Conservation (phyloP, 2,888 invertebrate species). For the Thalpophila matura region DNA sequence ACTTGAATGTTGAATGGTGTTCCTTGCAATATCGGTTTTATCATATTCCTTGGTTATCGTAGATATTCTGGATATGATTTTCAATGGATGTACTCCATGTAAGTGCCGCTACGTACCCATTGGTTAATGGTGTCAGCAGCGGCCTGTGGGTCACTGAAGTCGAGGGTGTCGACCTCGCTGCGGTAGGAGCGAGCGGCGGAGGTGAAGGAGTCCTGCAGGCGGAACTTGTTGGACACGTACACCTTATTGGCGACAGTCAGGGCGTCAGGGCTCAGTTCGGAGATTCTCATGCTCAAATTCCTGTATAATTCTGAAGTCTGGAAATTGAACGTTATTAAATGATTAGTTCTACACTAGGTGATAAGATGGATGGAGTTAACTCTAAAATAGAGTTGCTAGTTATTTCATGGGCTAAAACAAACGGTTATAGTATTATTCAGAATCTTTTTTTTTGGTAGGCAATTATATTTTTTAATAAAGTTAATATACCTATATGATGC, state of each 20-base stretch:
- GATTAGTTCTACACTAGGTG: not conserved
- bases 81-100: not conserved
- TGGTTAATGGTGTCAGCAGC: conserved; percentile 67
- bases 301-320: conserved; percentile 67
- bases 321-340: conserved; percentile 20
- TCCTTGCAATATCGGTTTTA: too few relatives aligned
- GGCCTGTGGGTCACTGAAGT: conserved; percentile 61
- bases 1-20: too few relatives aligned
- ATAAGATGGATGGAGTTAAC: not conserved
- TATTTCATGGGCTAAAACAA: too few relatives aligned
- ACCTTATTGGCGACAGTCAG: conserved; percentile 74
- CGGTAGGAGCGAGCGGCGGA: conserved; percentile 58
- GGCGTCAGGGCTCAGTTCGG: conserved; percentile 65
- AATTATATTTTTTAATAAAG: too few relatives aligned
- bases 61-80: not conserved
- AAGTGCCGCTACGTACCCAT: conserved; percentile 42
- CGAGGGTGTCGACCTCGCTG: conserved; percentile 67
- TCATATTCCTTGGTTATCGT: too few relatives aligned
- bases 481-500: too few relatives aligned
- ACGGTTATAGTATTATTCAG: too few relatives aligned
- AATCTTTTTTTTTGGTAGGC: too few relatives aligned
- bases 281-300: conserved; percentile 62
- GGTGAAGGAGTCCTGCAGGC: conserved; percentile 62
- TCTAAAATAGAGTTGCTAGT: too few relatives aligned
- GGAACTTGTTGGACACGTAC: conserved; percentile 63